Evolutionary conservation across 2,888 invertebrate species (phyloP), one percentile per base, ranked within the genome.

Genomic region (Machimus rusticus): DNA sequence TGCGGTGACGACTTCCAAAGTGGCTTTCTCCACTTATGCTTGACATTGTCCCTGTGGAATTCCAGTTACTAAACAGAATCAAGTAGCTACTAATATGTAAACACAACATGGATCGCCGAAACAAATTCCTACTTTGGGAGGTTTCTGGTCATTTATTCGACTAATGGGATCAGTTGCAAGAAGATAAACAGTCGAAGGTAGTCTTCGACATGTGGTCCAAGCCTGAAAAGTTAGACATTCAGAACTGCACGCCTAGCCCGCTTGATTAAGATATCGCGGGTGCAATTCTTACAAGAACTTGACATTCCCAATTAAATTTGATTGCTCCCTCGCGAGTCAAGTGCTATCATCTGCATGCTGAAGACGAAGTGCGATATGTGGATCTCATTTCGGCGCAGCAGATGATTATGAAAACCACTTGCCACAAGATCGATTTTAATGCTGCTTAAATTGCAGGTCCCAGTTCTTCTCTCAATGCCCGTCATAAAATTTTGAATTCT

Each of bases 81-180:
- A 74, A 85, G 85, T 74, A 85, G 85, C 85, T 85, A 85, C 85
- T 85, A 85, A 85, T 85, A 74, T 85, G 85, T 85, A 85, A 85
- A 85, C 85, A 85, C 74, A 39, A 39, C 39, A 39, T 12, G 12
- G 12, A 39, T 12, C 39, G n/a, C 74, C 57, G 37, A 81, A 39
- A 14, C 9, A 39, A 39, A 39, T 34, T 5, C 37, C 12, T 12
- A 23, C 14, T 57, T 37, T 57, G 39, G 39, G 39, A 82, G 46
- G 55, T 57, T 37, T n/a, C 34, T 16, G 14, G 37, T 74, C 85
- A 85, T 14, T 28, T 16, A 31, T 85, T 12, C 12, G 6, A 34
- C n/a, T 39, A 76, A 34, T 76, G 34, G 76, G n/a, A 37, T 9
- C 5, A 0, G 1, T 1, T 12, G 8, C 31, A 55, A 51, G 55